phyloP scores from a whole-genome alignment of 1,140 invertebrate genomes.

The Drosophila jambulina region DNA sequence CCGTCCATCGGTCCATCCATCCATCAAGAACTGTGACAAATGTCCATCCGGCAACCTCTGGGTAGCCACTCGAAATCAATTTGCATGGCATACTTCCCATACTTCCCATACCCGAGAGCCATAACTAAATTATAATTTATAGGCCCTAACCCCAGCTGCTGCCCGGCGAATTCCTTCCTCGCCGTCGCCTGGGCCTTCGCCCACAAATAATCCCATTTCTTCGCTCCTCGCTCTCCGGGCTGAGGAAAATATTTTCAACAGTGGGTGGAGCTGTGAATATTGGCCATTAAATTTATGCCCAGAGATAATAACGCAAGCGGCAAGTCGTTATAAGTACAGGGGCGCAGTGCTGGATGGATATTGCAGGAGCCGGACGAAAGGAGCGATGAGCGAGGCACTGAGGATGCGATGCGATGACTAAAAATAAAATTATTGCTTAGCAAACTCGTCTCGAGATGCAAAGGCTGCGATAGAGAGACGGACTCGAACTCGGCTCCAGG shows the following conservation, averaged over 20 bases:
- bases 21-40: conserved; percentile 69
- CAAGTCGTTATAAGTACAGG: conserved; percentile 76
- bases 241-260: conserved; percentile 74
- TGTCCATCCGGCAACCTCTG: conserved; percentile 45
- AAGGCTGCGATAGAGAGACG: conserved; percentile 63
- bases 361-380: conserved; percentile 15
- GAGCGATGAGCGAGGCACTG: conserved; percentile 26
- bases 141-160: conserved; percentile 46
- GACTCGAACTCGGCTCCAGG: conserved; percentile 31
- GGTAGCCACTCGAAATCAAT: conserved; percentile 70
- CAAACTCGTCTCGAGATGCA: conserved; percentile 79
- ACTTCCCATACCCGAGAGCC: conserved; percentile 14
- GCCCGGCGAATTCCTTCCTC: conserved; percentile 31
- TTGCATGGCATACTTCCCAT: conserved; percentile 45
- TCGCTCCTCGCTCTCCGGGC: conserved; percentile 8
- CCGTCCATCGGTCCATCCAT: conserved; percentile 46
- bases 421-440: conserved; percentile 82
- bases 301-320: conserved; percentile 81
- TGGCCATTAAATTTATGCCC: conserved; percentile 83
- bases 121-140: conserved; percentile 76
- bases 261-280: conserved; percentile 83
- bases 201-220: conserved; percentile 74
- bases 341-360: conserved; percentile 30
- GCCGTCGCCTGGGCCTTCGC: conserved; percentile 41
- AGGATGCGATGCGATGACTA: conserved; percentile 65